Evolutionary conservation across 2,113 vertebrate species (phyloP), one percentile per base, ranked within the genome.

Genomic region (Eptatretus burgeri): DNA sequence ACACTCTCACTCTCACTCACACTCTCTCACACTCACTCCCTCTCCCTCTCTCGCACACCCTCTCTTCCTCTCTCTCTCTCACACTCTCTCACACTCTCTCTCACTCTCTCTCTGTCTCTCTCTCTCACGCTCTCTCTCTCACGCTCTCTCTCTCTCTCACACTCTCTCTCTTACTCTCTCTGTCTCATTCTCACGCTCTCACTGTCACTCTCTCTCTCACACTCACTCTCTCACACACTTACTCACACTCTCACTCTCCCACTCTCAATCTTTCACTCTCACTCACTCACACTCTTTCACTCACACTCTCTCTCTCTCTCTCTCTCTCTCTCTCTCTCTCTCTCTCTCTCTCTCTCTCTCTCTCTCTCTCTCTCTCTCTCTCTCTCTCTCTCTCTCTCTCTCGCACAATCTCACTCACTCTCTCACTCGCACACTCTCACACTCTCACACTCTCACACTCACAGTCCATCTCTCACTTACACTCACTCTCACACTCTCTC

Each of bases 391-490:
- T 56, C 27, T 56, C 63, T 50, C 18, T 50, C 18, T 64, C 63
- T 50, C 63, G 8, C 63, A 9, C 63, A 9, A 11, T 56, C 5
- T 56, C 63, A 9, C 18, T 9, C 63, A 49, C 41, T 64, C 63
- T 50, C 63, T 56, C 63, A 64, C 63, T 56, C 12, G 41, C 5
- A 49, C 63, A 49, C 18, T 64, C 63, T 50, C 41, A 49, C 63
- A 9, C 63, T 9, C 63, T 49, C 13, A 49, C 63, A 49, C 63
- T 50, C 63, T 9, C 63, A 56, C 63, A 9, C 27, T 9, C 41
- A 49, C 63, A 56, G 27, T 9, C 63, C 5, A 20, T 5, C 63
- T 51, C 18, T 5, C 63, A 5, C 27, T 56, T 10, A 5, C 63
- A 49, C 63, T 64, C 5, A 49, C 63, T 64, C 27, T 64, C 63